Evolutionary conservation across 1,140 invertebrate genomes (phyloP), one percentile per base, ranked within the genome.

Genomic region (Nixonia krombeini): DNA sequence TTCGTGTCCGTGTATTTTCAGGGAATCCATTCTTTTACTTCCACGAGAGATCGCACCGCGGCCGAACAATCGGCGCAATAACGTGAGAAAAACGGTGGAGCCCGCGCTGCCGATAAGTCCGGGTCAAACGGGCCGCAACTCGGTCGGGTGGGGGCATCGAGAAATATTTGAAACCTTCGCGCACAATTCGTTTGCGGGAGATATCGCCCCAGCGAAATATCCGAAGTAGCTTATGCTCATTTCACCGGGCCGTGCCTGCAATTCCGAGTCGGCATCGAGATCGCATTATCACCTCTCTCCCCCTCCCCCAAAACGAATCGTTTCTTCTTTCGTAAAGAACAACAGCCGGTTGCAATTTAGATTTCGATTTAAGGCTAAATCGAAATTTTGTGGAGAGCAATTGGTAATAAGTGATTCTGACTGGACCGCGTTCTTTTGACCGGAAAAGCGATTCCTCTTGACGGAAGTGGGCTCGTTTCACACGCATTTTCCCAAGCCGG

Each of bases 231-330:
- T 72, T 73, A 70, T 71, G 73, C 65, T 77, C 75, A 74, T 79
- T 79, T 79, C 73, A 58, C 37, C 52, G 31, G 52, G 65, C 65
- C 72, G 69, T 67, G 69, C 45, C 59, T 61, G 63, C 74, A 70
- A 80, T 80, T 78, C 75, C 76, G 53, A 72, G 68, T 76, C 71
- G 69, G 71, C 55, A 65, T 66, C 51, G 65, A 68, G 76, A 77
- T 79, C 76, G 73, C 73, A 77, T 80, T 77, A 72, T 77, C 76
- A 70, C 66, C 73, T n/a, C n/a, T n/a, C n/a, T n/a, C n/a, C n/a
- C n/a, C n/a, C n/a, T n/a, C n/a, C n/a, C n/a, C n/a, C n/a, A n/a
- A n/a, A n/a, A n/a, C n/a, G n/a, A n/a, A n/a, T n/a, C n/a, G n/a
- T n/a, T n/a, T n/a, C n/a, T n/a, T n/a, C n/a, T n/a, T n/a, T n/a